Evolutionary conservation across 1,140 invertebrate genomes (phyloP).

Genomic region (Phymorhynchus buccinoides): DNA sequence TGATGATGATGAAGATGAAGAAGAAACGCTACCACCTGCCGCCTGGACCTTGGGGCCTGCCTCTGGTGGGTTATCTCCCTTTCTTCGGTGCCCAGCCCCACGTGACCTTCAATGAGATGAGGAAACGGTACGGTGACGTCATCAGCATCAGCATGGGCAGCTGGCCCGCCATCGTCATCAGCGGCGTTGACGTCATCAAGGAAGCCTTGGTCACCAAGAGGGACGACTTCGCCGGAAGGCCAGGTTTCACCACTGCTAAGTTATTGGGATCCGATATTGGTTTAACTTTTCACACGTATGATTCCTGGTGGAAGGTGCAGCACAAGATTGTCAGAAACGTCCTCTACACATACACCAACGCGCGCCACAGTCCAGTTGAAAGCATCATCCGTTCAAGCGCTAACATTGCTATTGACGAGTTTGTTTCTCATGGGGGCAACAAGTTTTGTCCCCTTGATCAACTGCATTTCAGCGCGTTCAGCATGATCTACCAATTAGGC

Average conservation of each 20-base stretch:
- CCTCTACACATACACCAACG: conserved; percentile 41
- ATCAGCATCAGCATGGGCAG: conserved; percentile 55
- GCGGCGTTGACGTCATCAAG: conserved; percentile 47
- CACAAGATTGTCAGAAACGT: conserved; percentile 46
- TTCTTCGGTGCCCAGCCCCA: conserved; percentile 50
- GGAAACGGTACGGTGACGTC: conserved; percentile 55
- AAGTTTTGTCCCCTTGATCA: conserved; percentile 44
- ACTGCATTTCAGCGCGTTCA: conserved; percentile 40
- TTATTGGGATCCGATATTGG: conserved; percentile 31
- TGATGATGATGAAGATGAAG: background rate
- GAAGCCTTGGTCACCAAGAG: conserved; percentile 48
- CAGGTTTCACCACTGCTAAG: conserved; percentile 43
- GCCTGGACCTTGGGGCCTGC: conserved; percentile 59
- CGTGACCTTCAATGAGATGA: conserved; percentile 32
- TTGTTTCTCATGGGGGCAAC: conserved; percentile 29
- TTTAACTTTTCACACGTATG: conserved; percentile 30
- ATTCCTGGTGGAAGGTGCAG: conserved; percentile 35
- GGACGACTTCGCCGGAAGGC: conserved; percentile 54
- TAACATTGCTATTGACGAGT: conserved; percentile 35
- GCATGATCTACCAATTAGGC: conserved; percentile 51
- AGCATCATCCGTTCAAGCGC: conserved; percentile 43
- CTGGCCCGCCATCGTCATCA: conserved; percentile 52
- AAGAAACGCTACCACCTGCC: conserved; percentile 42
- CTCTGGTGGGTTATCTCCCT: conserved; percentile 58
- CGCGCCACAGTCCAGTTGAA: conserved; percentile 35